A percentile compares a stretch with the other conserved stretches of the same genome.
Evolutionary conservation across 1,140 invertebrate genomes (phyloP).

Genomic region (Macrobrachium rosenbergii): DNA sequence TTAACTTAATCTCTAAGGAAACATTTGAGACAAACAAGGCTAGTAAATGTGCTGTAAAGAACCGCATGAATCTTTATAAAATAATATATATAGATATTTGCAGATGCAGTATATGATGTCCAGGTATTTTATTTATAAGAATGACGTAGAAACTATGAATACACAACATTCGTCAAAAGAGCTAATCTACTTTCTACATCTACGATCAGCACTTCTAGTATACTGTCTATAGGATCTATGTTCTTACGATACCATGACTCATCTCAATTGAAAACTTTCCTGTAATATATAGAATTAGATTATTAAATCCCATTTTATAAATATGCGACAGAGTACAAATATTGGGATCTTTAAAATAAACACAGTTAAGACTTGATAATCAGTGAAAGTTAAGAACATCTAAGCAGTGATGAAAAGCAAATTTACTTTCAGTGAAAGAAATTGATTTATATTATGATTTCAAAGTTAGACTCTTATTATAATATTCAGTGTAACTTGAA

Average conservation of each 20-base stretch:
- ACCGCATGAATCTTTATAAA: constrained; percentile 13
- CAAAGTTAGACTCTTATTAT: neutral
- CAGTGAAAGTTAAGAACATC: no score
- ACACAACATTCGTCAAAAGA: neutral
- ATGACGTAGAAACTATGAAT: neutral
- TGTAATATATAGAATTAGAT: constrained; percentile 40
- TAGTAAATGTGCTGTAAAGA: constrained; percentile 26
- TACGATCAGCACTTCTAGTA: neutral
- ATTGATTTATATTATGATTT: neutral
- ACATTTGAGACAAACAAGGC: neutral
- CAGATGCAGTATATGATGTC: neutral
- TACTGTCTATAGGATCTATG: constrained; percentile 4
- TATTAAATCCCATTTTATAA: neutral
- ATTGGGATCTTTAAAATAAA: neutral
- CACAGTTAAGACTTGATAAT: neutral
- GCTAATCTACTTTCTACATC: no score
- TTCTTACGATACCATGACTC: constrained; percentile 47
- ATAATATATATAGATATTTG: constrained; percentile 8
- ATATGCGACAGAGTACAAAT: no score
- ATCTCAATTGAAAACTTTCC: constrained; percentile 50
- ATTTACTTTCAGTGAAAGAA: no score
- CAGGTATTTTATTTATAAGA: neutral
- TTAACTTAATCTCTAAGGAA: neutral
- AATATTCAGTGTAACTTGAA: no score
- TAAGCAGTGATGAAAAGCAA: no score